A percentile compares a stretch with the other conserved stretches of the same genome.
Evolutionary conservation across 2,888 invertebrate species (phyloP).

Genomic region (Augiades crinisus): DNA sequence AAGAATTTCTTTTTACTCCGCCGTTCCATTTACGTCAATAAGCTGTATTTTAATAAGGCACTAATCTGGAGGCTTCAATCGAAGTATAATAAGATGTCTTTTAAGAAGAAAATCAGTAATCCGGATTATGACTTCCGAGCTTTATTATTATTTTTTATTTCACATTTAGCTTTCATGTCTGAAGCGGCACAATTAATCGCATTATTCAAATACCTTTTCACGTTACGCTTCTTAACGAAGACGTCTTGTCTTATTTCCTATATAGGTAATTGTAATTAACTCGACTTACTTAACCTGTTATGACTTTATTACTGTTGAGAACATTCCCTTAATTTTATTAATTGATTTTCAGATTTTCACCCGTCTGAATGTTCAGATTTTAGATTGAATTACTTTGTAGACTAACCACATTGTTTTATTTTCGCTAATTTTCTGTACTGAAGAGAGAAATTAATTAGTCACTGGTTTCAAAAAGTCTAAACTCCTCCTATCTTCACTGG

Average conservation of each 20-base stretch:
- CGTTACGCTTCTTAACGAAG: not conserved
- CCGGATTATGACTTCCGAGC: slow-evolving; percentile 11
- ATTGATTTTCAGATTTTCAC: too few species aligned
- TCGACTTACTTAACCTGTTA: too few species aligned
- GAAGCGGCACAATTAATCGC: slow-evolving; percentile 1
- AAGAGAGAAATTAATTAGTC: too few species aligned
- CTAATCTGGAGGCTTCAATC: slow-evolving; percentile 3
- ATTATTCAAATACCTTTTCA: slow-evolving; percentile 1
- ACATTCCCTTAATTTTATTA: too few species aligned
- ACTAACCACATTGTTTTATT: too few species aligned
- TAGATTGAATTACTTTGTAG: too few species aligned
- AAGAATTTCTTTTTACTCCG: not conserved
- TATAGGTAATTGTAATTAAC: too few species aligned
- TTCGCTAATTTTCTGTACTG: too few species aligned
- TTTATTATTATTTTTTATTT: slow-evolving; percentile 13
- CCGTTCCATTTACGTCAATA: slow-evolving; percentile 6
- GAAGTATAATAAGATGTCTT: slow-evolving; percentile 10
- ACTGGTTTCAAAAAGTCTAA: too few species aligned
- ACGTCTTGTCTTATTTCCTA: not conserved
- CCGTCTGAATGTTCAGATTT: too few species aligned
- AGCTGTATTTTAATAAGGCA: slow-evolving; percentile 11
- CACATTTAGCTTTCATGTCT: slow-evolving; percentile 3
- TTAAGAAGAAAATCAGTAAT: slow-evolving; percentile 9
- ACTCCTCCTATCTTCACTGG: too few species aligned
- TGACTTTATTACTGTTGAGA: too few species aligned